Percentiles rank a stretch among this genome's conserved stretches.
Conservation (phyloP, 1,140 invertebrate genomes). For the Zaprionus lachaisei region DNA sequence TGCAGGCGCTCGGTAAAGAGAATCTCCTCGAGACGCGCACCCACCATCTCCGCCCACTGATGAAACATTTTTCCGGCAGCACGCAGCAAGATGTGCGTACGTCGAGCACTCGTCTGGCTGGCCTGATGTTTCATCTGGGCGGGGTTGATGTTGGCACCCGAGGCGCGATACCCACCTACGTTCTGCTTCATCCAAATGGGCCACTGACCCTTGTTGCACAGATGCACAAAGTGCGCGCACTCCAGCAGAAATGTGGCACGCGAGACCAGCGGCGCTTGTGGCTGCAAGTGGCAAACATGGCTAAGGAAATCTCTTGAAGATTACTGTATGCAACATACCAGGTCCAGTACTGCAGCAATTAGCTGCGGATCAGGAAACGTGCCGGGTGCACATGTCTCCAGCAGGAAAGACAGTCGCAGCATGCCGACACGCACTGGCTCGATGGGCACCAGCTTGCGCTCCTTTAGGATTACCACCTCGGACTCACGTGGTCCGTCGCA, state of each 20-base stretch:
- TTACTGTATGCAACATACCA: conserved; percentile 87
- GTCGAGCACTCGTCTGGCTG: conserved; percentile 87
- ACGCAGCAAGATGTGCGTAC: conserved; percentile 93
- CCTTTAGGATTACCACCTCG: conserved; percentile 94
- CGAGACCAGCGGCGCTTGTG: conserved; percentile 95
- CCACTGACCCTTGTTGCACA: conserved; percentile 99
- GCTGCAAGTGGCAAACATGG: conserved; percentile 87
- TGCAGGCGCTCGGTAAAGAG: conserved; percentile 90
- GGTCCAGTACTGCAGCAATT: conserved; percentile 96
- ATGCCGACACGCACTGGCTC: conserved; percentile 92
- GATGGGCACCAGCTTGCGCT: conserved; percentile 91
- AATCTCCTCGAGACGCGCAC: conserved; percentile 94
- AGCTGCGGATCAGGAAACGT: conserved; percentile 97
- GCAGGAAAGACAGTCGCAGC: conserved; percentile 92
- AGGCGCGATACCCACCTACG: conserved; percentile 88
- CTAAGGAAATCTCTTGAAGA: neutral
- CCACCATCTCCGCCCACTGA: conserved; percentile 90
- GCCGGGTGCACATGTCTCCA: conserved; percentile 98
- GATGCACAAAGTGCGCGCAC: conserved; percentile 97
- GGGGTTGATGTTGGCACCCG: conserved; percentile 86
- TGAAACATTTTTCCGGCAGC: conserved; percentile 98
- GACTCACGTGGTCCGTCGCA: conserved; percentile 92
- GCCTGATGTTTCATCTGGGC: conserved; percentile 80
- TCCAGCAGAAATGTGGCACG: conserved; percentile 96
- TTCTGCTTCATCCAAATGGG: conserved; percentile 97